Percentiles rank a stretch among this genome's conserved stretches.
Evolutionary conservation across 1,140 invertebrate genomes (phyloP).

Genomic region (Drosophila watanabei): DNA sequence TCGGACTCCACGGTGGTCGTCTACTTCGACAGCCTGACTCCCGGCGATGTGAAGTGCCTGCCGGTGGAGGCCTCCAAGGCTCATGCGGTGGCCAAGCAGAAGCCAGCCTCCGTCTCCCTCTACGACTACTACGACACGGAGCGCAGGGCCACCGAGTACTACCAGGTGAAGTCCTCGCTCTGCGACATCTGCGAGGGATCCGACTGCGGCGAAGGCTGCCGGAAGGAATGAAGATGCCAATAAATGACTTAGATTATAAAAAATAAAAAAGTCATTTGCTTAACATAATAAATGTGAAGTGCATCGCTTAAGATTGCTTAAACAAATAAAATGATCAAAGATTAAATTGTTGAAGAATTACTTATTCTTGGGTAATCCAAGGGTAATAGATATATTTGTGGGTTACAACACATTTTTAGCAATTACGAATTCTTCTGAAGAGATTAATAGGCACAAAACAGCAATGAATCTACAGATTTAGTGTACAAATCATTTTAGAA

Average conservation of each 20-base stretch:
- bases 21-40: slow-evolving; percentile 93
- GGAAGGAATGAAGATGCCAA: slow-evolving; percentile 4
- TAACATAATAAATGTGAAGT: neutral
- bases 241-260: neutral
- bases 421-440: neutral
- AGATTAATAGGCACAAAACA: neutral
- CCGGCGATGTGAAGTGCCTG: slow-evolving; percentile 90
- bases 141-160: slow-evolving; percentile 91
- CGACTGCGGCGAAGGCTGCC: slow-evolving; percentile 88
- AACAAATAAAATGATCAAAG: neutral
- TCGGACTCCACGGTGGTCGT: slow-evolving; percentile 92
- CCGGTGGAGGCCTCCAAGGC: slow-evolving; percentile 93
- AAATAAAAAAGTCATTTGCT: neutral
- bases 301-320: neutral
- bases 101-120: slow-evolving; percentile 93
- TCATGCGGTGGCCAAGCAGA: slow-evolving; percentile 94
- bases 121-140: slow-evolving; percentile 97
- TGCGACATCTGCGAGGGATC: slow-evolving; percentile 92
- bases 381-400: too few relatives aligned
- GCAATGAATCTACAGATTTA: too few relatives aligned
- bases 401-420: neutral
- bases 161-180: slow-evolving; percentile 89
- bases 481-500: too few relatives aligned
- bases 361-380: neutral
- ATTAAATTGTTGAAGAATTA: neutral